Base-by-base conservation (phyloP, 2,797 vertebrate species). In the Nannoperca australis region DNA sequence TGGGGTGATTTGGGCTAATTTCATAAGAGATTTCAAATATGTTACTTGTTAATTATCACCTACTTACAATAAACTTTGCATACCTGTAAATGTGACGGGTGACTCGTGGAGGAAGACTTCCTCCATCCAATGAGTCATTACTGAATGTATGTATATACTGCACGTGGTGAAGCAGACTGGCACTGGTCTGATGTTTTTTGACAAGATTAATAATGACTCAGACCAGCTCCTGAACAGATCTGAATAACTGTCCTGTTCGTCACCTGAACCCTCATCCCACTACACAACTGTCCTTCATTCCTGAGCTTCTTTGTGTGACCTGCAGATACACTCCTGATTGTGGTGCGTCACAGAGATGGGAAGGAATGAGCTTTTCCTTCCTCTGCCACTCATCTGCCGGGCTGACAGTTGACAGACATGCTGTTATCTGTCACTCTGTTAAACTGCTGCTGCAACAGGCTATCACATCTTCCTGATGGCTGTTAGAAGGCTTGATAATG, bases 381-480 rank as follows among this genome's bases (percentile, higher is more conserved):
- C 80, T 70, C 88, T 88, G 89, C 89, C 94, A 91, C 90, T 94
- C 92, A 86, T 91, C 93, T 87, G 91, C 91, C 89, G 91, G 79
- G 83, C 82, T 94, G 95, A 95, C 85, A 81, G 81, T 94, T 90
- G 92, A 95, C 95, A 95, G 94, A 90, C 87, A 6, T 91, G 84
- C 89, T 84, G 78, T 92, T 94, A 95, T 95, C 94, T 92, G 83
- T 68, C 38, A 22, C 73, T 53, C 81, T 89, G 86, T 85, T 81
- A 82, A 90, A 94, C 92, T 87, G 81, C 88, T 89, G 90, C 84
- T 44, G 42, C 89, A 84, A 84, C 82, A 83, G 82, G 84, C 87
- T 83, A 73, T 82, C 83, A 79, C 87, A 87, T 92, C 91, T 92
- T 92, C 87, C 88, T 90, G 91, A 85, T 84, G 86, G 77, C 83